Conservation (phyloP, 2,113 vertebrate species). For the Tonatia bakeri region DNA sequence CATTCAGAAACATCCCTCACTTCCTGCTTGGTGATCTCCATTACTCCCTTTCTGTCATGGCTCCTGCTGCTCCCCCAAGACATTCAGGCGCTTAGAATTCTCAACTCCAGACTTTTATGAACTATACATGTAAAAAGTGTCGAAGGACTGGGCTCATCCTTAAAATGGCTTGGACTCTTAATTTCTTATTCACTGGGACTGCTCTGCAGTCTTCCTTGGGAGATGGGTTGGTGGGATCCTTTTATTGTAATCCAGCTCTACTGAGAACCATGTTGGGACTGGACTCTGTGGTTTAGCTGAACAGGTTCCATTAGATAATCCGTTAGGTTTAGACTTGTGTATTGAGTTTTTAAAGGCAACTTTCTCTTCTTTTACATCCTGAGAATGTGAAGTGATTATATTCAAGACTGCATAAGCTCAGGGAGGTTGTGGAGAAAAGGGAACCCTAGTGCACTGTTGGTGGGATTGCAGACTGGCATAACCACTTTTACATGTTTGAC, state of each 20-base stretch:
- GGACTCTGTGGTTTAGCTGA: neutral
- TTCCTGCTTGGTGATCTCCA: neutral
- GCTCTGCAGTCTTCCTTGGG: neutral
- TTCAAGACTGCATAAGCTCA: neutral
- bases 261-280: neutral
- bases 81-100: neutral
- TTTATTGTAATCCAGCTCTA: neutral
- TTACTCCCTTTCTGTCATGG: neutral
- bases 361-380: neutral
- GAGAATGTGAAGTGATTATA: constrained; percentile 19
- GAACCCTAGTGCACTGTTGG: too few relatives aligned
- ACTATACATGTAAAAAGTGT: neutral
- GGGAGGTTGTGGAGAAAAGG: too few relatives aligned
- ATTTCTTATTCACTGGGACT: neutral
- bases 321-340: constrained; percentile 1
- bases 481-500: neutral
- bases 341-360: constrained; percentile 42
- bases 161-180: neutral
- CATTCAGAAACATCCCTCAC: fast-evolving
- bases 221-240: neutral
- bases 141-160: neutral
- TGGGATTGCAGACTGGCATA: too few relatives aligned
- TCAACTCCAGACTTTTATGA: neutral
- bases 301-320: constrained; percentile 9
- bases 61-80: neutral